Evolutionary conservation across 2,113 vertebrate genomes (phyloP).

Genomic region (Desmodus rotundus): DNA sequence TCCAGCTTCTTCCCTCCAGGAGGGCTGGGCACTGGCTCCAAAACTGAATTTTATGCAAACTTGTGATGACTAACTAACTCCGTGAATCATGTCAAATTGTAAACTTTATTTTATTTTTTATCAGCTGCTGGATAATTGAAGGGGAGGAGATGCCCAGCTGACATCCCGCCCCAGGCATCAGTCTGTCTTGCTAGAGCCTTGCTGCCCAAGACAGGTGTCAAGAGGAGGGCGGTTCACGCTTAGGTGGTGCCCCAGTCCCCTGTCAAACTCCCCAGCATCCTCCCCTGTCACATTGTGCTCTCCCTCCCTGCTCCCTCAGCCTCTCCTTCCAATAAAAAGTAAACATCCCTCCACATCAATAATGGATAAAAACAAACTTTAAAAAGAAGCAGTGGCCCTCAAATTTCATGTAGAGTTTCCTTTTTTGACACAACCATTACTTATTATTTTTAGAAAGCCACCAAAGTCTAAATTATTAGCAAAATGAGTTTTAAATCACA

Average conservation of each 20-base stretch:
- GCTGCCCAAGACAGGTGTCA: slow-evolving; percentile 53
- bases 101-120: slow-evolving; percentile 68
- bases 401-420: neutral
- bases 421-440: neutral
- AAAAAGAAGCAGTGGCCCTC: neutral
- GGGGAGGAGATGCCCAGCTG: slow-evolving; percentile 35
- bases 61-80: slow-evolving; percentile 59
- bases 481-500: neutral
- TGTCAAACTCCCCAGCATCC: neutral
- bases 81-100: slow-evolving; percentile 32
- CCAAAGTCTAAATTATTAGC: neutral
- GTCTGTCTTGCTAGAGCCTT: neutral
- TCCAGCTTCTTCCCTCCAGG: fast-evolving
- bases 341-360: neutral
- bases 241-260: neutral
- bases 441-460: neutral
- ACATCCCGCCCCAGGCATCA: slow-evolving; percentile 63
- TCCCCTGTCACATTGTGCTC: neutral
- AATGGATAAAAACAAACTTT: neutral
- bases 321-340: neutral
- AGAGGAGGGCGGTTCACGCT: neutral
- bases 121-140: slow-evolving; percentile 61
- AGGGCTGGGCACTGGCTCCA: neutral
- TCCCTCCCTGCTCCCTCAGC: neutral
- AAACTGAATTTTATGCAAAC: neutral